A percentile compares a stretch with the other conserved stretches of the same genome.
These are phyloP conservation scores for Sminthopsis crassicaudata DNA, from an alignment of 2,113 vertebrate species.

Conservation along the genomic window DNA sequence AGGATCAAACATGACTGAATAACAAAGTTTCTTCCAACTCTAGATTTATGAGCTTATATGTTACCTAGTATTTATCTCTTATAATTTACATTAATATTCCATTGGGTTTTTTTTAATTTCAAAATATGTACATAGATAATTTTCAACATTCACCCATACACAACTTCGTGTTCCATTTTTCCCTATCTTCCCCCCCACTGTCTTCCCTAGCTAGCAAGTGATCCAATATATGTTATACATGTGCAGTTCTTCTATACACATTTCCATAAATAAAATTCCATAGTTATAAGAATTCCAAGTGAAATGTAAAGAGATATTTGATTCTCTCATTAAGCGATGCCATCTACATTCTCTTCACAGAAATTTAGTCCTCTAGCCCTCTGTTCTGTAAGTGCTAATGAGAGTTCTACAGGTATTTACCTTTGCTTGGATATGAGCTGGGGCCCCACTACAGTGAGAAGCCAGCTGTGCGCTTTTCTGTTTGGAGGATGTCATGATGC, in stretches of 20 bases:
- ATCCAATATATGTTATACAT: no score
- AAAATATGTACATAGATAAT: no score
- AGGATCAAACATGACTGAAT: not conserved
- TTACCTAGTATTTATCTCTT: not conserved
- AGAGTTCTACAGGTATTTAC: conserved; percentile 49
- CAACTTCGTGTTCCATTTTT: no score
- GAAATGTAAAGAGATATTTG: conserved; percentile 46
- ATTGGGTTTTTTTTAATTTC: conserved; percentile 6
- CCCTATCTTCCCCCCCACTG: no score
- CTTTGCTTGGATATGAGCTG: conserved; percentile 30
- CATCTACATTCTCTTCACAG: conserved; percentile 15
- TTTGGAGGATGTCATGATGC: conserved; percentile 20
- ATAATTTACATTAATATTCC: conserved; percentile 39
- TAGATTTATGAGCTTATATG: not conserved
- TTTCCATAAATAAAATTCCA: conserved; percentile 19
- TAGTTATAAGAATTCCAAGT: conserved; percentile 65
- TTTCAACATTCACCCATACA: no score
- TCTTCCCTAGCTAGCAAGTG: no score
- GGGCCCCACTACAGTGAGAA: not conserved
- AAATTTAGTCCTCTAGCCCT: conserved; percentile 45
- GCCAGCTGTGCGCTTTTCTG: conserved; percentile 12
- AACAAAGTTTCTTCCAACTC: not conserved
- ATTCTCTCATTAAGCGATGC: conserved; percentile 32
- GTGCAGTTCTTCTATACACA: no score
- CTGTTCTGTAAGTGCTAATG: conserved; percentile 42